Conservation (phyloP, 2,797 vertebrate genomes). For the Anableps anableps region DNA sequence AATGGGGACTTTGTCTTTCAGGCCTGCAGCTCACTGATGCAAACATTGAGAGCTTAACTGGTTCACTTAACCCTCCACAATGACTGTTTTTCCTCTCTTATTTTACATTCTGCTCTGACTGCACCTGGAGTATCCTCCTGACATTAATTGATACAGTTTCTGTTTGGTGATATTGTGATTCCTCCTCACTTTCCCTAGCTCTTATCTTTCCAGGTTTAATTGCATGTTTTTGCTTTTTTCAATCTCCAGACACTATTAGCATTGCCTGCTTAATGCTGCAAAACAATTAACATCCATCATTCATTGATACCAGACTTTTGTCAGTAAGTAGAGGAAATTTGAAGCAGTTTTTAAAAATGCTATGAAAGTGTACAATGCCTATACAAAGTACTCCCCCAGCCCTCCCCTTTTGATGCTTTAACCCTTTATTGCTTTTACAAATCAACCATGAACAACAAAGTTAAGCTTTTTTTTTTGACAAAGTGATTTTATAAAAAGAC, state of each 20-base stretch:
- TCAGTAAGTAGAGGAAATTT: not conserved
- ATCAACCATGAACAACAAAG: not conserved
- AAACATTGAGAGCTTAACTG: constrained; percentile 32
- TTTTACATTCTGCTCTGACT: constrained; percentile 23
- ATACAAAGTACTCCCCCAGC: not conserved
- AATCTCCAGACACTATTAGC: not conserved
- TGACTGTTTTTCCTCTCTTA: not conserved
- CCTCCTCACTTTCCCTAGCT: constrained; percentile 7
- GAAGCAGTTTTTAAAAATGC: not conserved
- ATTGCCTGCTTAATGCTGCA: not conserved
- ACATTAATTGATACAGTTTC: constrained; percentile 28
- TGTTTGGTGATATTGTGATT: constrained; percentile 26
- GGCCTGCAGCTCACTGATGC: constrained; percentile 68
- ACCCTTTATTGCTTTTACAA: not conserved
- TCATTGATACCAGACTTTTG: not conserved
- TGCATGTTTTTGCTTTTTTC: not conserved
- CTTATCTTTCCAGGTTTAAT: not conserved
- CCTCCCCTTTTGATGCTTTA: not conserved
- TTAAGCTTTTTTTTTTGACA: not conserved
- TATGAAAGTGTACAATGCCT: not conserved
- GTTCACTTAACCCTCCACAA: constrained; percentile 29
- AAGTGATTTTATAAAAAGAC: not conserved
- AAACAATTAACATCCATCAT: not conserved
- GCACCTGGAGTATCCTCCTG: constrained; percentile 40
- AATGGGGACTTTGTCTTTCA: constrained; percentile 73